Evolutionary conservation across 2,113 vertebrate species (phyloP), one percentile per base, ranked within the genome.

Genomic region (Solenodon paradoxus): DNA sequence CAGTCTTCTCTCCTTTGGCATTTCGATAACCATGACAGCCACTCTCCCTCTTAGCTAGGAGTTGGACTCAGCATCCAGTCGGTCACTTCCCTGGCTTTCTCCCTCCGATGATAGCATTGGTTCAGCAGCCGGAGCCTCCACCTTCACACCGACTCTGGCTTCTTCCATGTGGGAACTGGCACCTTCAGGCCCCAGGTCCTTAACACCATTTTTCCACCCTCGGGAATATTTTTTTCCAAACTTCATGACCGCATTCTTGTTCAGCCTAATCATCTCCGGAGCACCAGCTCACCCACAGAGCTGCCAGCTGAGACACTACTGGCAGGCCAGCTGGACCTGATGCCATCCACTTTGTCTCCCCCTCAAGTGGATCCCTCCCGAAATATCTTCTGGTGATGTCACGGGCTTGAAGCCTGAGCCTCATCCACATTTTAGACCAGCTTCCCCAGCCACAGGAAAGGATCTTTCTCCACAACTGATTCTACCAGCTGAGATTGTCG

Each of bases 401-500:
- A 71, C 81, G 81, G 42, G 51, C 80, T 68, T 38, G 45, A 77
- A 92, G 77, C 84, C 35, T 38, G 35, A 72, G 72, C n/a, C 72
- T 68, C 64, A 77, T 40, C 85, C 85, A 85, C 94, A 88, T 92
- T 90, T n/a, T 89, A 96, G 53, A 92, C 45, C 80, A 95, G 82
- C 49, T 84, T 81, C 64, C 78, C 53, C 20, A 42, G 68, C 47
- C 78, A 32, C 49, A 57, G 86, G 92, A 95, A 91, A 78, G 24
- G 2, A 86, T 83, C 74, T 53, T 71, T 92, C 86, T 94, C 93
- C 83, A 86, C 89, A 89, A 81, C 49, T 32, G 20, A 8, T 57
- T 80, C 89, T 96, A 87, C 87, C 83, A 95, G 80, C 80, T 81
- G 92, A 96, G 90, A 84, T 77, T 89, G 93, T 94, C 45, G 77